A percentile compares a stretch with the other conserved stretches of the same genome.
Evolutionary conservation across 2,888 invertebrate species (phyloP).

Genomic region (Drosophila cracens): DNA sequence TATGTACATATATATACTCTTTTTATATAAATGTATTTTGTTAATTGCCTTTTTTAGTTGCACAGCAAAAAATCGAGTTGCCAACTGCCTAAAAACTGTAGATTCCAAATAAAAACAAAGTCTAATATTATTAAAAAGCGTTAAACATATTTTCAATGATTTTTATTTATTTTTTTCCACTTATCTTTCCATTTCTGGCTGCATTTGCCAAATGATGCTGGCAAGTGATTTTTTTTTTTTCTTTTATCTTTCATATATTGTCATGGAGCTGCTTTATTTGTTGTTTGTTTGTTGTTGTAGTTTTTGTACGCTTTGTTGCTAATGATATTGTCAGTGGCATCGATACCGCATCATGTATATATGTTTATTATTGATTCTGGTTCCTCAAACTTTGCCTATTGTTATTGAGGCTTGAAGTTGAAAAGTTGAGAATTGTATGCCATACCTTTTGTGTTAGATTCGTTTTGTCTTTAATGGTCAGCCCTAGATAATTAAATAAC

Average conservation of each 20-base stretch:
- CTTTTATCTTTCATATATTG: conserved; percentile 22
- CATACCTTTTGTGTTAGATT: conserved; percentile 34
- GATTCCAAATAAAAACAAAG: neutral
- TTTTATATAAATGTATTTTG: neutral
- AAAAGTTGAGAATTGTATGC: conserved; percentile 25
- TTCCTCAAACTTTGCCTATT: conserved; percentile 32
- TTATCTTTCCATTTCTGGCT: conserved; percentile 36
- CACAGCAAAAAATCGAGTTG: neutral
- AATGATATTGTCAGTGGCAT: conserved; percentile 73
- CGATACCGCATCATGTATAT: conserved; percentile 58
- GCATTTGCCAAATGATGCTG: conserved; percentile 64
- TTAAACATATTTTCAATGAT: conserved; percentile 26
- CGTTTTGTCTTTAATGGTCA: conserved; percentile 53
- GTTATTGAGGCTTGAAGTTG: conserved; percentile 33
- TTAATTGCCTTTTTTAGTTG: conserved; percentile 5
- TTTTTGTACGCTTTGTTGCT: conserved; percentile 60
- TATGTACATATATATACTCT: neutral
- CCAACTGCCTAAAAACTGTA: neutral
- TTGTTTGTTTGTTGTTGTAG: conserved; percentile 18
- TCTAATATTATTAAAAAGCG: too few relatives aligned
- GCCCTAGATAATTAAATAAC: conserved; percentile 67
- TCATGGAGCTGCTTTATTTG: conserved; percentile 27
- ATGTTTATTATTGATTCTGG: conserved; percentile 47
- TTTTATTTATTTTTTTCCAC: conserved; percentile 15
- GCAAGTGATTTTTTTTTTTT: conserved; percentile 34